A percentile compares a stretch with the other conserved stretches of the same genome.
Conservation (phyloP, 2,888 invertebrate genomes). For the Ochropleura plecta region DNA sequence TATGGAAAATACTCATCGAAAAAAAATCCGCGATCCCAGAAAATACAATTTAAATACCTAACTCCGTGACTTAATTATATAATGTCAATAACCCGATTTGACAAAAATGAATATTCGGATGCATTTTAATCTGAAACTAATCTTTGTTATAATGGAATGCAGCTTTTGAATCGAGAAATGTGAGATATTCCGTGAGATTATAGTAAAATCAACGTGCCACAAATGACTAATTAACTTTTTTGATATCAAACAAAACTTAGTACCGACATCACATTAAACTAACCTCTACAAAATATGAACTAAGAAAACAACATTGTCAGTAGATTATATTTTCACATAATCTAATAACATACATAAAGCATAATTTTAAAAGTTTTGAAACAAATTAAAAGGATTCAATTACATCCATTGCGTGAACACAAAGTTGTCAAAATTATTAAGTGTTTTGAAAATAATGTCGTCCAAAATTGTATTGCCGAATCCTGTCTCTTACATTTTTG, state of each 20-base stretch:
- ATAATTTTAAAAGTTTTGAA: constrained; percentile 3
- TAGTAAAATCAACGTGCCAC: no score
- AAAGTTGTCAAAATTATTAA: background rate
- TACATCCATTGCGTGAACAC: background rate
- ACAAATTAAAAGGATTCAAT: constrained; percentile 1
- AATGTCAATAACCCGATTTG: no score
- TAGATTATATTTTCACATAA: background rate
- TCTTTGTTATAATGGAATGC: no score
- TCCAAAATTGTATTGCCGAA: background rate
- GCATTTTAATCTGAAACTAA: no score
- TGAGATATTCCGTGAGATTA: no score
- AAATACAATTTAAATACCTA: no score
- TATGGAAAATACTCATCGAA: no score
- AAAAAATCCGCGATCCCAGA: no score
- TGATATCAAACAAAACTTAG: constrained; percentile 14
- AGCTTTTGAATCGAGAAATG: no score
- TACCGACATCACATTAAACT: background rate
- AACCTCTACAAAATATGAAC: constrained; percentile 20
- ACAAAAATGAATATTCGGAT: no score
- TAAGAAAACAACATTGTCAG: constrained; percentile 8
- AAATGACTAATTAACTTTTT: no score
- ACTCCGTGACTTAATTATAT: no score
- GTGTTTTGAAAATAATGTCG: background rate
- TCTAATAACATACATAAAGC: background rate
- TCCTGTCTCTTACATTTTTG: background rate